phyloP scores from a whole-genome alignment of 2,113 vertebrate genomes.

The Pseudorectes ferrugineus region DNA sequence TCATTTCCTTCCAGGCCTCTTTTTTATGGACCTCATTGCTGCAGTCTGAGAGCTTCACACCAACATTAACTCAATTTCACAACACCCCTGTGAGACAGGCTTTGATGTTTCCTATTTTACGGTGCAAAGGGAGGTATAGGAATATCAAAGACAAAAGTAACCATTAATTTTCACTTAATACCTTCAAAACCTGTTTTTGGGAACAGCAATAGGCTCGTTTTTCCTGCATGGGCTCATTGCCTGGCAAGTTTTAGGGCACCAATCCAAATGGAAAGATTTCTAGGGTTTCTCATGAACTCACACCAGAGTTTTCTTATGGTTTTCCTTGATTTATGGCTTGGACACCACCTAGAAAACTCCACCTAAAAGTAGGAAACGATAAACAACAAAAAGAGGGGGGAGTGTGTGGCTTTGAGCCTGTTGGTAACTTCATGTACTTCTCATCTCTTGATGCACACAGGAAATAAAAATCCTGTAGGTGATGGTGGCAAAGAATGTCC shows the following conservation, averaged over 20 bases:
- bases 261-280: neutral
- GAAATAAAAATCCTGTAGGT: neutral
- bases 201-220: neutral
- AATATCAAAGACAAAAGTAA: neutral
- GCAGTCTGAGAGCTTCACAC: neutral
- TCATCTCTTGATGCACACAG: neutral
- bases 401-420: neutral
- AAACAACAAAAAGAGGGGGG: neutral
- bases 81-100: neutral
- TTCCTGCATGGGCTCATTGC: neutral
- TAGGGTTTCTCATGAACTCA: neutral
- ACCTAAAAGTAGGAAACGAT: neutral
- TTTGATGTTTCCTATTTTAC: neutral
- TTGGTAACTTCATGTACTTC: neutral
- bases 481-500: neutral
- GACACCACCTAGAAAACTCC: neutral
- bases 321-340: neutral
- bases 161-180: slow-evolving; percentile 18
- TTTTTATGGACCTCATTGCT: neutral
- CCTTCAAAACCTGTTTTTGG: neutral
- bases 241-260: neutral
- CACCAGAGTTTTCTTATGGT: neutral
- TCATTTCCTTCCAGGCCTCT: neutral
- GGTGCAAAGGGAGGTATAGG: neutral
- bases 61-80: neutral